phyloP scores from a whole-genome alignment of 2,797 vertebrate genomes.

The Cossypha niveicapilla region DNA sequence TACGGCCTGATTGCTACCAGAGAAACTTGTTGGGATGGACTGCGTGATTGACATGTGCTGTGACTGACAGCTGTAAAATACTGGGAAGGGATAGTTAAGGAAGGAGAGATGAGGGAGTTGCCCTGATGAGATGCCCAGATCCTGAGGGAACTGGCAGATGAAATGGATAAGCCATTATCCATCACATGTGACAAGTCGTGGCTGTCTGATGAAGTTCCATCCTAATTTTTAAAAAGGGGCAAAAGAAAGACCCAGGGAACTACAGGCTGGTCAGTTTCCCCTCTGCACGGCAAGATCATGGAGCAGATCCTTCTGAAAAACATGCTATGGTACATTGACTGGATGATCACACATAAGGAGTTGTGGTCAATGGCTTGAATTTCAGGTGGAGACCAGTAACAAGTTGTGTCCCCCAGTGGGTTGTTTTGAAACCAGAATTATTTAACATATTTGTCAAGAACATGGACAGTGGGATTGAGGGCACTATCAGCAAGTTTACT shows the following conservation, averaged over 20 bases:
- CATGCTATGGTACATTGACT: not conserved
- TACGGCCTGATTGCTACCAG: not conserved
- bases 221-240: not conserved
- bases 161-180: not conserved
- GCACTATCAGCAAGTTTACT: not conserved
- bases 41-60: fast-evolving
- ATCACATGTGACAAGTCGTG: not conserved
- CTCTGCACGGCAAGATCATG: not conserved
- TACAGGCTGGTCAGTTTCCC: not conserved
- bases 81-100: not conserved
- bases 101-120: not conserved
- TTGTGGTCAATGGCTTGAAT: not conserved
- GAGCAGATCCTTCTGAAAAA: not conserved
- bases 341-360: not conserved
- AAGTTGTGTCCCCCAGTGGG: fast-evolving
- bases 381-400: not conserved
- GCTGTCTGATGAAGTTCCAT: not conserved
- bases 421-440: not conserved
- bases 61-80: not conserved
- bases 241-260: not conserved
- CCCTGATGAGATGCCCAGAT: not conserved
- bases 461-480: not conserved
- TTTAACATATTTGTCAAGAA: not conserved
- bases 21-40: not conserved
- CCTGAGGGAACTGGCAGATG: not conserved